Conservation (phyloP, 2,888 invertebrate species). For the Orchesella flavescens region DNA sequence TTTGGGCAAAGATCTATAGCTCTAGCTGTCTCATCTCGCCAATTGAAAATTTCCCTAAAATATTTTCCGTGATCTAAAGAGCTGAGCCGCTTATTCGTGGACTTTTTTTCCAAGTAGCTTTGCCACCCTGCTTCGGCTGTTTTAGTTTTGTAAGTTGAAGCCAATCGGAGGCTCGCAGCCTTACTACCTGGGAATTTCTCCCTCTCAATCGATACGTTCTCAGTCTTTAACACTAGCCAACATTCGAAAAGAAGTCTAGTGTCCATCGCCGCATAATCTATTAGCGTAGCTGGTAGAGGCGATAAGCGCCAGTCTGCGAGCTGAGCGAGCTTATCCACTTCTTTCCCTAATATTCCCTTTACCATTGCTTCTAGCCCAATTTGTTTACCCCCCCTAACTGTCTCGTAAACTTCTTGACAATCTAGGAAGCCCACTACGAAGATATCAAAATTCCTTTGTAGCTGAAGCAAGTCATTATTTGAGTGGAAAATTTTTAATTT, state of each 20-base stretch:
- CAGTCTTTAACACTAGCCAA: conserved; percentile 28
- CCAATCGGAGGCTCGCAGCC: not conserved
- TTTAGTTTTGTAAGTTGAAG: not conserved
- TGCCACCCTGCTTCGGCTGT: no score
- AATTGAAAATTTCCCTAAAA: no score
- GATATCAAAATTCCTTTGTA: conserved; percentile 33
- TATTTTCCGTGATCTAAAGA: no score
- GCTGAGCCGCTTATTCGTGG: no score
- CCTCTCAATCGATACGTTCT: not conserved
- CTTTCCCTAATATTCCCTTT: not conserved
- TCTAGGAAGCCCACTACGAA: no score
- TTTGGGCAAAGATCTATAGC: no score
- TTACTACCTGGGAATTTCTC: conserved; percentile 19
- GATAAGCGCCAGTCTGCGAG: not conserved
- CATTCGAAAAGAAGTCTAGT: conserved; percentile 2
- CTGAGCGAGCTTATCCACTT: not conserved
- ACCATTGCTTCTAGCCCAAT: no score
- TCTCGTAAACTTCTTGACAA: no score
- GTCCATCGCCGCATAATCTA: conserved; percentile 25
- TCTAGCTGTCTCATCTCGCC: no score
- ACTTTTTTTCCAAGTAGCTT: no score
- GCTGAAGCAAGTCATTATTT: not conserved
- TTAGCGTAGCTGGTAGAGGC: not conserved
- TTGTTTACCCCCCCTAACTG: no score
- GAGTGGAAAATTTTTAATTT: conserved; percentile 30